These are phyloP conservation scores for Harpagoxenus sublaevis DNA, from an alignment of 2,888 invertebrate species.

Conservation along the genomic window DNA sequence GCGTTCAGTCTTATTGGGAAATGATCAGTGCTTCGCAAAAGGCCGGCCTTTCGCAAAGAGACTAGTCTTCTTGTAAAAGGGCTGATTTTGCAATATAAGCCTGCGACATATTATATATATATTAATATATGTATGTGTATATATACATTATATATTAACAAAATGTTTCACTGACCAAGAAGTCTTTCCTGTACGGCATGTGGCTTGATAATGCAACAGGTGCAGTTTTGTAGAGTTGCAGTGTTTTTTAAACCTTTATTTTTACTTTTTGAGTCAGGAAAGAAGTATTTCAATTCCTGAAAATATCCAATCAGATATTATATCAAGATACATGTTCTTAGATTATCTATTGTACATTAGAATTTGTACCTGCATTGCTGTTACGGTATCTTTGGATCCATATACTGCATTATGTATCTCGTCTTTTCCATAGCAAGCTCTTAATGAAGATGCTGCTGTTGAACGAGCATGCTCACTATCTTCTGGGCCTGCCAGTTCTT, in stretches of 20 bases:
- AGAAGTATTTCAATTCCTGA: slow-evolving; percentile 90
- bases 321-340: not conserved
- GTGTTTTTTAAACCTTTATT: slow-evolving; percentile 87
- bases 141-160: not conserved
- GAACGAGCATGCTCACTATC: slow-evolving; percentile 89
- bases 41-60: too few species aligned
- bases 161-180: slow-evolving; percentile 79
- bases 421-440: slow-evolving; percentile 90
- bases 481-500: slow-evolving; percentile 88
- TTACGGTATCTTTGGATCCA: slow-evolving; percentile 88
- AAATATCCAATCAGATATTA: slow-evolving; percentile 65
- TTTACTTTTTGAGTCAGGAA: slow-evolving; percentile 86
- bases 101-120: too few species aligned
- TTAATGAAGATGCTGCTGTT: slow-evolving; percentile 88
- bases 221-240: slow-evolving; percentile 90
- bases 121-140: too few species aligned
- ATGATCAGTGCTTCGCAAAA: too few species aligned
- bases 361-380: slow-evolving; percentile 87
- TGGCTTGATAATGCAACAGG: slow-evolving; percentile 95
- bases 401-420: slow-evolving; percentile 91
- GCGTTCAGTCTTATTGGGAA: too few species aligned
- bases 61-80: too few species aligned
- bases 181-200: slow-evolving; percentile 93
- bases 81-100: too few species aligned
- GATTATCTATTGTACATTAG: not conserved